These are phyloP conservation scores for Daphoenositta chrysoptera DNA, from an alignment of 2,113 vertebrate species.

Conservation along the genomic window DNA sequence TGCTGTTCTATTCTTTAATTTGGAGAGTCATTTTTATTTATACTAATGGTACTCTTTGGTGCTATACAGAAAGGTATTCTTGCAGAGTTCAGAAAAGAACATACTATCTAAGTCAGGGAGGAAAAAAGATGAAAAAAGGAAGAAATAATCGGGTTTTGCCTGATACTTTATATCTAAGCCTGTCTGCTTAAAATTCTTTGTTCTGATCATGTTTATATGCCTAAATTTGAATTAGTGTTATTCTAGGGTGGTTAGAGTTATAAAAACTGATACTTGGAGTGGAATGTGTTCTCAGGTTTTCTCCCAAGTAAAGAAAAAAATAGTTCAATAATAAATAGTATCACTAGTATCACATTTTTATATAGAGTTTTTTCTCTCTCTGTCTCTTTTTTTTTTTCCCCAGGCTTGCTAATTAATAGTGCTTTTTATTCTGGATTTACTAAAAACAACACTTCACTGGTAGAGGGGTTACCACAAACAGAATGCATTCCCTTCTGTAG, in stretches of 20 bases:
- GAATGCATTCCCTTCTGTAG: not conserved
- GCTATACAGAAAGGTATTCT: not conserved
- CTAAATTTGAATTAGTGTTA: not conserved
- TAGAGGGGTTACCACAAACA: not conserved
- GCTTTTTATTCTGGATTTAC: not conserved
- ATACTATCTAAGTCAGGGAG: not conserved
- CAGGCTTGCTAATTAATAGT: not conserved
- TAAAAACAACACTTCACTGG: not conserved
- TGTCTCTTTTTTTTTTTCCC: not conserved
- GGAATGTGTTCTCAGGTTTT: not conserved
- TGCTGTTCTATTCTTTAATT: not conserved
- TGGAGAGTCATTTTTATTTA: not conserved
- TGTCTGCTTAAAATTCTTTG: not conserved
- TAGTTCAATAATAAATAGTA: not conserved
- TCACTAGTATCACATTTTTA: not conserved
- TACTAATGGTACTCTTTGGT: not conserved
- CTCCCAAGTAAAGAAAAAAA: not conserved
- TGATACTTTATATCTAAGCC: not conserved
- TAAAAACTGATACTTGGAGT: not conserved
- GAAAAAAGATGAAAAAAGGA: not conserved
- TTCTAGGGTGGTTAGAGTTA: not conserved
- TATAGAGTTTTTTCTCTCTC: accelerated
- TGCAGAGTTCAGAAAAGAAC: not conserved
- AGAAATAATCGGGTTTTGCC: not conserved
- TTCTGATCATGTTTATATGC: not conserved